Conservation (phyloP, 2,113 vertebrate species). For the Saimiri boliviensis region DNA sequence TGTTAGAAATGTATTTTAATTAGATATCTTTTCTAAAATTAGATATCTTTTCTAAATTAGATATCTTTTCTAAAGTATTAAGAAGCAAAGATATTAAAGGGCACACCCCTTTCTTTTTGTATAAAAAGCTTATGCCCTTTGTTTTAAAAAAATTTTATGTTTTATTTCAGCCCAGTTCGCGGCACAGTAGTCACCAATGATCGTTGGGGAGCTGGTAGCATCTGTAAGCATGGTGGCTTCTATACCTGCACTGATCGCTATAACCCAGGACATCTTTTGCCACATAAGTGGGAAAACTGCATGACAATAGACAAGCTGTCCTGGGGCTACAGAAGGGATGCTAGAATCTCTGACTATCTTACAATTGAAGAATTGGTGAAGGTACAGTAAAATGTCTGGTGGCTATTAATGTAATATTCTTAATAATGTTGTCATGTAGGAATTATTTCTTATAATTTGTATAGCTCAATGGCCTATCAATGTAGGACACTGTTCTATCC, state of each 20-base stretch:
- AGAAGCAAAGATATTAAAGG: too few species aligned
- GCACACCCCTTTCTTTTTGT: background rate
- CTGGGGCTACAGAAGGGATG: slow-evolving; percentile 94
- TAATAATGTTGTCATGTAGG: background rate
- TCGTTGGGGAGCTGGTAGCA: slow-evolving; percentile 91
- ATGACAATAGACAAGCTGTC: slow-evolving; percentile 94
- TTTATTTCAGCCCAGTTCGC: slow-evolving; percentile 90
- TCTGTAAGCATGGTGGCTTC: slow-evolving; percentile 94
- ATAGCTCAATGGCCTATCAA: background rate
- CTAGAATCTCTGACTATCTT: slow-evolving; percentile 89
- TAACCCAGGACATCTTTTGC: slow-evolving; percentile 91
- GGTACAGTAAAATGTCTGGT: slow-evolving; percentile 76
- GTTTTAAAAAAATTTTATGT: background rate
- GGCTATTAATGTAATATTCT: background rate
- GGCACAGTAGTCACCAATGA: slow-evolving; percentile 96
- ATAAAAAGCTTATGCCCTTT: background rate
- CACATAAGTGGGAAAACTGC: slow-evolving; percentile 98
- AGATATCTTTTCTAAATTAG: too few species aligned
- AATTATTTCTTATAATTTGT: background rate
- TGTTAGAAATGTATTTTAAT: background rate
- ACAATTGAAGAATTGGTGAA: slow-evolving; percentile 87
- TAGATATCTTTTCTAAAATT: too few species aligned
- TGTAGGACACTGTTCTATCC: background rate
- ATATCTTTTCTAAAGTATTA: too few species aligned
- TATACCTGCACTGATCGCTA: slow-evolving; percentile 96